These are phyloP conservation scores for Mus spicilegus DNA, from an alignment of 2,113 vertebrate species.

Conservation along the genomic window DNA sequence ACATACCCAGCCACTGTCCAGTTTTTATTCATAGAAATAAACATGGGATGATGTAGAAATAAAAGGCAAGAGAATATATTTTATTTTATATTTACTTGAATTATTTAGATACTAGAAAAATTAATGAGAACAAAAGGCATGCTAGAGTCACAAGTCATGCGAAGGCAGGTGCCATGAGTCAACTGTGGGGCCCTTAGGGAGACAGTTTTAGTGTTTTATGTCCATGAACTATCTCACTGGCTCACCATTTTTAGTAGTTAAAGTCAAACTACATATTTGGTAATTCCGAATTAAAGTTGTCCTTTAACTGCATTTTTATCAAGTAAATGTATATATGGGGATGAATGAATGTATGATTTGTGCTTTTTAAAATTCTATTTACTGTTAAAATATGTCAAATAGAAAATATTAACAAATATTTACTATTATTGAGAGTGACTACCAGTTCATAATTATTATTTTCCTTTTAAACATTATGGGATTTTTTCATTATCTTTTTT, in stretches of 20 bases:
- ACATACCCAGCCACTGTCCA: background rate
- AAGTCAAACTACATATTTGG: background rate
- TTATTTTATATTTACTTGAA: too few species aligned
- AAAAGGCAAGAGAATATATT: too few species aligned
- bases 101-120: too few species aligned
- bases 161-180: too few species aligned
- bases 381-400: constrained; percentile 45
- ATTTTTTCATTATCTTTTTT: background rate
- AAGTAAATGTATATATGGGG: background rate
- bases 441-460: background rate
- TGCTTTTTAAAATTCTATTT: constrained; percentile 39
- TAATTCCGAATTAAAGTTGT: background rate
- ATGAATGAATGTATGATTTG: background rate
- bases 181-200: too few species aligned
- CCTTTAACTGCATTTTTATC: background rate
- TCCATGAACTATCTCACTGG: background rate
- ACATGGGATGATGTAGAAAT: too few species aligned
- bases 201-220: too few species aligned
- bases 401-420: constrained; percentile 7
- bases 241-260: background rate
- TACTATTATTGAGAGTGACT: background rate
- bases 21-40: background rate
- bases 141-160: too few species aligned
- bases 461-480: background rate
- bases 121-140: too few species aligned